Conservation (phyloP, 2,113 vertebrate genomes). For the Phylloscopus whistleri region DNA sequence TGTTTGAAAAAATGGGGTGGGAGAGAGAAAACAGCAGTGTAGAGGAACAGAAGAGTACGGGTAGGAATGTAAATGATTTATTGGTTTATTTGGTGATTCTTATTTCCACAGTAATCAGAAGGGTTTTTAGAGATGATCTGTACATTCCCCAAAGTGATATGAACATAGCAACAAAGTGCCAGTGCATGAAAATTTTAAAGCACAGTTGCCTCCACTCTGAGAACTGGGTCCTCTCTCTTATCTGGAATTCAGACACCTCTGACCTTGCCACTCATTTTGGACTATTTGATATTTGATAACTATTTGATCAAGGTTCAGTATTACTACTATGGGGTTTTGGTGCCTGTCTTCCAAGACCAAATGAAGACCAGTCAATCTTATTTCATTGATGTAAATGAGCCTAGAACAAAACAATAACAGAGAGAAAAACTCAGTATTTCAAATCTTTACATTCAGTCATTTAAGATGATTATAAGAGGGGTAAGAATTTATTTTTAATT, state of each 20-base stretch:
- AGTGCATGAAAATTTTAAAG: neutral
- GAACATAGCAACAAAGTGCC: neutral
- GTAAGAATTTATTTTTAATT: neutral
- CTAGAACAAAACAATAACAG: neutral
- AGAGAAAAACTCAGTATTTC: neutral
- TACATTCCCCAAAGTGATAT: neutral
- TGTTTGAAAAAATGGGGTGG: neutral
- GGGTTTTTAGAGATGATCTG: neutral
- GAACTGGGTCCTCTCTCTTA: neutral
- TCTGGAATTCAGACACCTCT: neutral
- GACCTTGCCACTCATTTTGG: neutral
- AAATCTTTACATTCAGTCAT: neutral
- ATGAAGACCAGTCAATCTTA: neutral
- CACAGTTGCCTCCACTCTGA: neutral
- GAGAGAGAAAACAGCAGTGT: neutral
- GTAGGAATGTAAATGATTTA: neutral
- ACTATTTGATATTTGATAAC: neutral
- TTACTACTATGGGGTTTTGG: neutral
- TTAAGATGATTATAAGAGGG: neutral
- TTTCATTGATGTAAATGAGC: neutral
- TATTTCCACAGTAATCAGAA: slow-evolving; percentile 2
- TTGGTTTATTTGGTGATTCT: slow-evolving; percentile 20
- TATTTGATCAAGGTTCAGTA: neutral
- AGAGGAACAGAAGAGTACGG: neutral
- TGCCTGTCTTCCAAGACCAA: neutral